Evolutionary conservation across 2,888 invertebrate genomes (phyloP), one percentile per base, ranked within the genome.

Genomic region (Lycocerus yunnanus): DNA sequence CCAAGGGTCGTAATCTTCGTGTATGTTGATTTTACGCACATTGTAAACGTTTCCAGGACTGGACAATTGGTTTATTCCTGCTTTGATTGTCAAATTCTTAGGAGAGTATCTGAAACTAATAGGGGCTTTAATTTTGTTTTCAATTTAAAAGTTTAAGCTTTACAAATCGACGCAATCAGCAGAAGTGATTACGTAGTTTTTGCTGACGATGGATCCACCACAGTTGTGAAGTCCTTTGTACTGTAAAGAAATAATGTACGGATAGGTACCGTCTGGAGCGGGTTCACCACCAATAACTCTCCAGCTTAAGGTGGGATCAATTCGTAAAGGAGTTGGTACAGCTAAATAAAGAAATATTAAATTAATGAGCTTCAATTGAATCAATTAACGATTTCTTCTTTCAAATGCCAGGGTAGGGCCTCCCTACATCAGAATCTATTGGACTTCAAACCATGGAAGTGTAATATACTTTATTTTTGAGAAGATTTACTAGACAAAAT

Each of bases 171-270:
- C 68, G 67, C 84, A 84, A 14, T 82, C 81, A 14, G 84, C 84
- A 58, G 84, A 82, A 2, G 84, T 83, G n/a, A 84, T 15, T 4
- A 84, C 67, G 61, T 78, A 80, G 4, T 61, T 65, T 0, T 66
- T 68, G 16, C 66, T 65, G 43, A 84, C 78, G 43, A 83, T 80
- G 1, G 80, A 61, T 27, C 83, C 81, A 10, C 83, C 83, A 68
- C 84, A 84, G 59, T 78, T 15, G 65, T 82, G 84, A 15, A 14
- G 0, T 2, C 76, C 77, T 1, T 73, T 14, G 0, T 60, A 3
- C 15, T 77, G 77, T 9, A 84, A 13, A 5, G 83, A 83, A 6
- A 76, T 78, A 69, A 81, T 81, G 58, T 82, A 81, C 0, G 83
- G 81, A 27, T 80, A 80, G 75, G 81, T 80, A 6, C 82, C 82